Evolutionary conservation across 2,888 invertebrate genomes (phyloP), one percentile per base, ranked within the genome.

Genomic region (Ganaspis brasiliensis): DNA sequence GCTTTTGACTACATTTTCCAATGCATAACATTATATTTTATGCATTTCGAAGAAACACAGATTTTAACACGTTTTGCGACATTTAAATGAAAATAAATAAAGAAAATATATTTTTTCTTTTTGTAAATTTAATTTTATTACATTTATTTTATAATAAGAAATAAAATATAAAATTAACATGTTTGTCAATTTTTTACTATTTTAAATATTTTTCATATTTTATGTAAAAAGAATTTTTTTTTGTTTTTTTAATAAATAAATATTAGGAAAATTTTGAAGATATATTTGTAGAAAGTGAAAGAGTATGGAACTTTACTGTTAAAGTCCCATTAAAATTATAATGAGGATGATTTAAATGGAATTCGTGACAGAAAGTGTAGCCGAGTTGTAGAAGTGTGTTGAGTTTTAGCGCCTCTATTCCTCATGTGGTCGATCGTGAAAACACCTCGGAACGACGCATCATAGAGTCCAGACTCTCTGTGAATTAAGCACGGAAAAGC

Each of bases 381-480:
- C 19, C 52, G 52, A 16, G 52, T 52, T 52, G 9, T 52, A 52
- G 19, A 52, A 52, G n/a, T 19, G 9, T 52, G 16, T 45, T 37
- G n/a, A 40, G 37, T 40, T 63, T 31, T 61, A 21, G 26, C 71
- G 61, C 72, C 71, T 2, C 12, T 52, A 21, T 31, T 49, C 56
- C 1, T 16, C 71, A 56, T 52, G 76, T 35, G 57, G 72, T 10
- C 10, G n/a, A 24, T 37, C 16, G 9, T 14, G 40, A 56, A 45
- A 72, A 19, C 49, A 35, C 6, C 19, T 19, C 4, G 49, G 21
- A 37, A 67, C 73, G 45, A 56, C 49, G 52, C 59, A 57, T 57
- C 75, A 55, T 57, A 70, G 61, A n/a, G 75, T 55, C 24, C 72
- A 52, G 80, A 74, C 82, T 75, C 56, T 79, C 37, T 73, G 63